Conservation (phyloP, 1,140 invertebrate genomes). For the Paraescarpia echinospica region DNA sequence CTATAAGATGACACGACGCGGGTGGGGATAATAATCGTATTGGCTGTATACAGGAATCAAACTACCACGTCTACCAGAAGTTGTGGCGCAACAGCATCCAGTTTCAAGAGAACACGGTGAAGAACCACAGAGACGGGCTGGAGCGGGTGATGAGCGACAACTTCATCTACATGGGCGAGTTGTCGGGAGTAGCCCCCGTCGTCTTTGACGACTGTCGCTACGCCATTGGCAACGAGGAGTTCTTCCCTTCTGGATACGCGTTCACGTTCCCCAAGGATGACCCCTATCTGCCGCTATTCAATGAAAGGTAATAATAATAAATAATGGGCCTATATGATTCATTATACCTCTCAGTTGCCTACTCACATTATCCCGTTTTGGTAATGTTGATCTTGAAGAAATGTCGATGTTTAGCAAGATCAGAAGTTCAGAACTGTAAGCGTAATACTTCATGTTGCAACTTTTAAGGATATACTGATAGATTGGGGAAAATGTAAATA, state of each 20-base stretch:
- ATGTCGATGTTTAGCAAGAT: too few relatives aligned
- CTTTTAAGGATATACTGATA: background rate
- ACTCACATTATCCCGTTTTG: background rate
- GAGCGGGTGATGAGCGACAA: background rate
- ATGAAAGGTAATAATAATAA: background rate
- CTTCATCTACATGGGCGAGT: slow-evolving; percentile 11
- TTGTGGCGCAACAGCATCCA: slow-evolving; percentile 8
- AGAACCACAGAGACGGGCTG: background rate
- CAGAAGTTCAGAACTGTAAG: too few relatives aligned
- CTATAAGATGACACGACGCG: too few relatives aligned
- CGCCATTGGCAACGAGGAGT: slow-evolving; percentile 2
- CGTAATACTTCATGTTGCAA: background rate
- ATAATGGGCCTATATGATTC: background rate
- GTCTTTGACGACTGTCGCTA: background rate
- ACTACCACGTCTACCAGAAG: background rate
- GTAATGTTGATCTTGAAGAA: too few relatives aligned
- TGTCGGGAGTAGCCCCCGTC: slow-evolving; percentile 1
- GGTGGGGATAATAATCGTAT: too few relatives aligned
- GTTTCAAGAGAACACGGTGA: background rate
- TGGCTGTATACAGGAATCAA: background rate
- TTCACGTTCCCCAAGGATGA: slow-evolving; percentile 3
- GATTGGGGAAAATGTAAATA: background rate
- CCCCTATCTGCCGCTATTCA: slow-evolving; percentile 9
- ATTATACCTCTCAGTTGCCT: background rate
- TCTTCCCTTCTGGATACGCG: background rate